Base-by-base conservation (phyloP, 1,140 invertebrate species). In the Cephus cinctus region DNA sequence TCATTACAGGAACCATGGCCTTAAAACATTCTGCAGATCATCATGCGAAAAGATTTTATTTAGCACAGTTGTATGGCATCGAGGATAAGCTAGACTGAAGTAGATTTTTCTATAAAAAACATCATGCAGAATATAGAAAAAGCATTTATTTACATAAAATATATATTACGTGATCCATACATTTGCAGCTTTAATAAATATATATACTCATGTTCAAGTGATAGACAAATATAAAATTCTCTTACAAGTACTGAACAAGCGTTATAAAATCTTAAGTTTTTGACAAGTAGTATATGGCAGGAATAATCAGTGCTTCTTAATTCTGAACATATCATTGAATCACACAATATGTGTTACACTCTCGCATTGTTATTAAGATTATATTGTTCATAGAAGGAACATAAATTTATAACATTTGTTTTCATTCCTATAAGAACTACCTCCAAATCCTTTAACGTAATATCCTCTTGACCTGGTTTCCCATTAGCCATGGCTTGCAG, bases 1-100 rank as follows among this genome's bases (percentile, higher is more conserved):
- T 89, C 14, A 58, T 88, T 18, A 82, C 80, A 56, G 84, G 89
- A 40, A 85, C 82, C 49, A 52, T 80, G 18, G 83, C 83, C 38
- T 68, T 88, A 11, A 83, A 81, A 65, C 78, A 76, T 30, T 83
- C 81, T 16, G 83, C 86, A 1, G 65, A 73, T 54, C 74, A 81
- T 67, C 78, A 81, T 56, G 72, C 75, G 3, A 76, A 70, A 38
- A 61, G 63, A 49, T 80, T 79, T 49, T 75, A 78, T 12, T 48
- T 78, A 41, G 61, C 67, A 9, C 77, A 78, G 22, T 50, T 75
- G 16, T 75, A 68, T 47, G 62, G 53, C 32, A 63, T 68, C 8
- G 58, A 65, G 9, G 44, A 63, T 50, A 47, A 51, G 36, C 43
- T 56, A 39, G 41, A 44, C 36, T 54, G 45, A 60, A 22, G 6